Evolutionary conservation across 2,888 invertebrate species (phyloP).

Genomic region (Phymatocera aterrima): DNA sequence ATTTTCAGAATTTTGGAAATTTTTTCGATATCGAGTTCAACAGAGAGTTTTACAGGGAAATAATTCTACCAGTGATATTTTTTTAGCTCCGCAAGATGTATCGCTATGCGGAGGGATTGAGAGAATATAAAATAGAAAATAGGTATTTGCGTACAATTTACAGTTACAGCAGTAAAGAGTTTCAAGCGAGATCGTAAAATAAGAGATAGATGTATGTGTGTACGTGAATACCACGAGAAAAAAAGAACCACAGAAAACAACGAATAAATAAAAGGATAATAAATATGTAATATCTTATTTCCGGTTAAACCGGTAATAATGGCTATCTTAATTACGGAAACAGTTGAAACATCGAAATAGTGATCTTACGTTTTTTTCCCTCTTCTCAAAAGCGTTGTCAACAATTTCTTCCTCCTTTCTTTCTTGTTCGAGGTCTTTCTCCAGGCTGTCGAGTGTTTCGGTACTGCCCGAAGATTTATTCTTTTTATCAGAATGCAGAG

Average conservation of each 20-base stretch:
- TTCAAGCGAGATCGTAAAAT: conserved; percentile 2
- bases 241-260: neutral
- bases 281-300: neutral
- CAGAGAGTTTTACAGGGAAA: neutral
- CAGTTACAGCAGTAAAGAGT: neutral
- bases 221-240: too few species aligned
- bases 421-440: conserved; percentile 68
- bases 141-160: neutral
- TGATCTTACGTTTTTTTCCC: conserved; percentile 65
- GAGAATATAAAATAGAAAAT: neutral
- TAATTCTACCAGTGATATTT: neutral
- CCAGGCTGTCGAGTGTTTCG: conserved; percentile 71
- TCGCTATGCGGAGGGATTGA: neutral
- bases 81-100: neutral
- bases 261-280: too few species aligned
- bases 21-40: neutral
- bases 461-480: conserved; percentile 71
- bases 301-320: neutral
- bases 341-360: neutral
- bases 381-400: conserved; percentile 61
- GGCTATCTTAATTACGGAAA: neutral
- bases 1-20: too few species aligned
- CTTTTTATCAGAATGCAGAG: conserved; percentile 68
- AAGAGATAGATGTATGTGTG: too few species aligned
- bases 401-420: conserved; percentile 63